Base-by-base conservation (phyloP, 2,113 vertebrate species). In the Anarrhichthys ocellatus region DNA sequence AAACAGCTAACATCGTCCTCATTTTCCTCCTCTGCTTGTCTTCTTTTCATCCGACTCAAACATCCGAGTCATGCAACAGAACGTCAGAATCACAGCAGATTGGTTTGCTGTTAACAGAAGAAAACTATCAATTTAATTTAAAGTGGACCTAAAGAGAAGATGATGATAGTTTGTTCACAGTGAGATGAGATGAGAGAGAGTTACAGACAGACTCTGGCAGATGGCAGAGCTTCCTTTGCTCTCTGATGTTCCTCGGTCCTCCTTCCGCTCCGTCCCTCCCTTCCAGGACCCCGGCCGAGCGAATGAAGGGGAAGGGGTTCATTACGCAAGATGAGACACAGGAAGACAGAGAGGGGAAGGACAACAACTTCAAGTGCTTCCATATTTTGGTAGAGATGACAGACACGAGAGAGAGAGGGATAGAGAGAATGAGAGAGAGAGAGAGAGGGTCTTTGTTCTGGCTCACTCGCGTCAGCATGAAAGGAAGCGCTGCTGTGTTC, bases 371-470 rank as follows among this genome's bases (percentile, higher is more conserved):
- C 62, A 86, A 78, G 48, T 87, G 87, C 65, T 69, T 83, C 64
- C 76, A 59, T 87, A 62, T 88, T 93, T 91, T 82, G 70, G 76
- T n/a, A 27, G 76, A 75, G 89, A 69, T 75, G 70, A 83, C 69
- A 86, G 78, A 72, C 70, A 64, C 44, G 72, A 92, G 73, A 46
- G 34, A 34, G 34, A 34, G 34, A 34, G 34, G 4, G 32, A 32
- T 2, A 32, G 3, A 32, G 32, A 32, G 32, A 32, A 32, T 3
- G 32, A 34, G 32, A 34, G 32, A 27, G 76, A 75, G 76, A 75
- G 74, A 44, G 42, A 73, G 81, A 42, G 32, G 6, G 15, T 24
- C 82, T 92, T 90, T 91, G 84, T 91, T 92, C 79, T 79, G 62
- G 72, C 78, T 82, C 72, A 59, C 48, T 85, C 54, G 3, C 32